A percentile compares a stretch with the other conserved stretches of the same genome.
phyloP scores from a whole-genome alignment of 92 coral and sea anemone genomes.

The Paramuricea clavata region DNA sequence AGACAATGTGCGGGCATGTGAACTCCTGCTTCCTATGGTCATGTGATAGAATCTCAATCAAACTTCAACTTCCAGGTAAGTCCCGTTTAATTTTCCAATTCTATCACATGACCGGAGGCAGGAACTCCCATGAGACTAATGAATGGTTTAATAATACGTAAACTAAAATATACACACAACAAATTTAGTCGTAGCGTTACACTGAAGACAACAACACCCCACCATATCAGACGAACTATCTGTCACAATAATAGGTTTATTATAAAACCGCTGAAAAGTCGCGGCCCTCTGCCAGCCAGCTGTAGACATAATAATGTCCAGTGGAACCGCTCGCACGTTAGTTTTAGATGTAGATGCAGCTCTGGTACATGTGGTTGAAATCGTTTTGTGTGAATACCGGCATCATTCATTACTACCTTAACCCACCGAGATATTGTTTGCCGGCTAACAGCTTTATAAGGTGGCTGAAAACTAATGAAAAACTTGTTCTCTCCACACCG shows the following conservation, averaged over 20 bases:
- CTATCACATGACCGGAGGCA: constrained; percentile 24
- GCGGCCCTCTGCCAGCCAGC: constrained; percentile 60
- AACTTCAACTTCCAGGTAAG: constrained; percentile 23
- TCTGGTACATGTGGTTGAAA: constrained; percentile 62
- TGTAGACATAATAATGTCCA: constrained; percentile 56
- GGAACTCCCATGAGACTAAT: background rate
- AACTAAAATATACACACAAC: background rate
- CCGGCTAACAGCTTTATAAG: constrained; percentile 70
- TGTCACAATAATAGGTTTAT: constrained; percentile 22
- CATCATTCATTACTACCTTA: constrained; percentile 41
- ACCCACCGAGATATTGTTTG: constrained; percentile 74
- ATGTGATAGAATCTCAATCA: constrained; percentile 19
- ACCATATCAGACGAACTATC: background rate
- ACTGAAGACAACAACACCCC: background rate
- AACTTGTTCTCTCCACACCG: constrained; percentile 63
- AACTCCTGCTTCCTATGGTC: background rate
- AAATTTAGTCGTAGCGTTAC: background rate
- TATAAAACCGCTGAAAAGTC: constrained; percentile 46
- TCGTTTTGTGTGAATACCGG: constrained; percentile 56
- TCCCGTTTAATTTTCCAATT: constrained; percentile 25
- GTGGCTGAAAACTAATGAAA: constrained; percentile 63
- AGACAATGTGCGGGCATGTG: background rate
- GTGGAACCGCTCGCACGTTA: constrained; percentile 46
- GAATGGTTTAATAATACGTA: background rate
- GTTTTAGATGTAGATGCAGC: constrained; percentile 69